Evolutionary conservation across 2,113 vertebrate species (phyloP).

Genomic region (Anoura caudifer): DNA sequence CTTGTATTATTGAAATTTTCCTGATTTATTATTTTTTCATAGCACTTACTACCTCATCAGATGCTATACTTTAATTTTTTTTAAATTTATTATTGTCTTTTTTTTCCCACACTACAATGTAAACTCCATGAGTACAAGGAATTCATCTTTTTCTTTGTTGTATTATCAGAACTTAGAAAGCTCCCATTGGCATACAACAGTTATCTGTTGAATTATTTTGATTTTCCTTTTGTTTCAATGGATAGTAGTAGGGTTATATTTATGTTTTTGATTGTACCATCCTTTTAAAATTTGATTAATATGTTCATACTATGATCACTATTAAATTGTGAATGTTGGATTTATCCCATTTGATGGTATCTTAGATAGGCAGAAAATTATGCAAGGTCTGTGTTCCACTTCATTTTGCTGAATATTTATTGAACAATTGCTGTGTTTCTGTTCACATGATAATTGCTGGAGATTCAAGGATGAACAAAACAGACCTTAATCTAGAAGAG

Average conservation of each 20-base stretch:
- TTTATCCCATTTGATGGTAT: not conserved
- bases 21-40: constrained; percentile 16
- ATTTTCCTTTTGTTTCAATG: not conserved
- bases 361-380: not conserved
- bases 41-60: not conserved
- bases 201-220: not conserved
- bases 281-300: not conserved
- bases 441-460: not conserved
- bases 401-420: not conserved
- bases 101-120: not conserved
- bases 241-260: not conserved
- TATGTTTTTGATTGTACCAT: not conserved
- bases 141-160: not conserved
- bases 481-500: not conserved
- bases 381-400: not conserved
- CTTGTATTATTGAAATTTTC: constrained; percentile 12
- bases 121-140: not conserved
- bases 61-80: not conserved
- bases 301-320: not conserved
- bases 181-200: not conserved
- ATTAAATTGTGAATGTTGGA: not conserved
- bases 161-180: not conserved
- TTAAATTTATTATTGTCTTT: not conserved
- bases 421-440: not conserved
- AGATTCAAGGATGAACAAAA: not conserved